These are phyloP conservation scores for Amphiprion clarkii DNA, from an alignment of 2,797 vertebrate genomes.

Conservation along the genomic window DNA sequence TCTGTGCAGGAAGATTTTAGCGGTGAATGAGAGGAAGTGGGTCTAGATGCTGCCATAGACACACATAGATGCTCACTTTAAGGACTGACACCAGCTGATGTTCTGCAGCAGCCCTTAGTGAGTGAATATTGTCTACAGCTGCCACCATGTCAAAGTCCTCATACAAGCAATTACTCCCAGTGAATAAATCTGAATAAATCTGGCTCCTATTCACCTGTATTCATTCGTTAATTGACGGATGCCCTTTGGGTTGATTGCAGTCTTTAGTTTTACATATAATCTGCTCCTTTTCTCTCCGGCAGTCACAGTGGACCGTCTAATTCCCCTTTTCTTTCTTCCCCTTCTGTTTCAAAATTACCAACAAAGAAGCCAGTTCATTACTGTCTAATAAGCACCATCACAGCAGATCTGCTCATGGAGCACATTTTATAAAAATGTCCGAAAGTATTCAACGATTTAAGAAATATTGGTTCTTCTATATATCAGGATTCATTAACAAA, in stretches of 20 bases:
- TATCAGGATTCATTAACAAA: background rate
- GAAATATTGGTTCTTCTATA: too few species aligned
- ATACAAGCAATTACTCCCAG: conserved; percentile 45
- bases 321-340: background rate
- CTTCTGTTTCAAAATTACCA: background rate
- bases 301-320: background rate
- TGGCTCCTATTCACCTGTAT: conserved; percentile 47
- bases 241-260: conserved; percentile 57
- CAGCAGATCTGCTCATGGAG: too few species aligned
- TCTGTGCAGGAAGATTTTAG: conserved; percentile 11
- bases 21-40: conserved; percentile 4
- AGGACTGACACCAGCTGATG: conserved; percentile 40
- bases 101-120: conserved; percentile 19
- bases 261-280: conserved; percentile 61
- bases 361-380: conserved; percentile 12
- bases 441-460: background rate
- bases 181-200: conserved; percentile 69
- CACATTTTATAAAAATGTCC: background rate
- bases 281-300: conserved; percentile 19
- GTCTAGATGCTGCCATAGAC: background rate
- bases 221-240: conserved; percentile 60
- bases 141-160: conserved; percentile 30
- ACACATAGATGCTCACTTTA: background rate
- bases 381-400: conserved; percentile 1
- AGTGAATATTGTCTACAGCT: conserved; percentile 41